Percentiles rank a stretch among this genome's conserved stretches.
phyloP scores from a whole-genome alignment of 2,113 vertebrate genomes.

The Ailuropoda melanoleuca region DNA sequence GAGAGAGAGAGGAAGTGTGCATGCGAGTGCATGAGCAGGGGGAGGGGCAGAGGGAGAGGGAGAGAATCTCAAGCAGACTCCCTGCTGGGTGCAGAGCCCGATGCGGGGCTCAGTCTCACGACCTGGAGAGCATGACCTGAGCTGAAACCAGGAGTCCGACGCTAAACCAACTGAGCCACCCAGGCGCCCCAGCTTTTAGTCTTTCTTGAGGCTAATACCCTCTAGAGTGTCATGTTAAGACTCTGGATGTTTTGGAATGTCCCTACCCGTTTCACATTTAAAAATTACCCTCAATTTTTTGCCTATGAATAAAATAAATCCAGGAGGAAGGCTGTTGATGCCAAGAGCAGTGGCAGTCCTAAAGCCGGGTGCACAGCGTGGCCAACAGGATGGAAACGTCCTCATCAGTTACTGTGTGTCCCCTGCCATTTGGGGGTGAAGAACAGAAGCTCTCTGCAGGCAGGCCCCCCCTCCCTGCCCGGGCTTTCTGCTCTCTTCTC shows the following conservation, averaged over 20 bases:
- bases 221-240: not conserved
- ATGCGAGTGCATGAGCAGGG: too few species aligned
- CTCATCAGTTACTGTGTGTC: not conserved
- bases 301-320: not conserved
- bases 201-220: not conserved
- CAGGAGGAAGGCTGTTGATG: not conserved
- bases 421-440: not conserved
- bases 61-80: not conserved
- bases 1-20: not conserved
- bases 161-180: not conserved
- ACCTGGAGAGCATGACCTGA: not conserved
- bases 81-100: not conserved
- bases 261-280: not conserved
- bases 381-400: not conserved
- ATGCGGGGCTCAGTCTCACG: not conserved
- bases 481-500: too few species aligned
- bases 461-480: fast-evolving
- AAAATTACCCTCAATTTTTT: not conserved
- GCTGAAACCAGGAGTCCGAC: not conserved
- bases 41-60: not conserved
- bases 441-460: fast-evolving
- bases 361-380: fast-evolving
- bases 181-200: not conserved
- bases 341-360: not conserved
- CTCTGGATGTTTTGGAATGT: not conserved